phyloP scores from a whole-genome alignment of 92 coral and sea anemone genomes.

The Phenganax subtilis region DNA sequence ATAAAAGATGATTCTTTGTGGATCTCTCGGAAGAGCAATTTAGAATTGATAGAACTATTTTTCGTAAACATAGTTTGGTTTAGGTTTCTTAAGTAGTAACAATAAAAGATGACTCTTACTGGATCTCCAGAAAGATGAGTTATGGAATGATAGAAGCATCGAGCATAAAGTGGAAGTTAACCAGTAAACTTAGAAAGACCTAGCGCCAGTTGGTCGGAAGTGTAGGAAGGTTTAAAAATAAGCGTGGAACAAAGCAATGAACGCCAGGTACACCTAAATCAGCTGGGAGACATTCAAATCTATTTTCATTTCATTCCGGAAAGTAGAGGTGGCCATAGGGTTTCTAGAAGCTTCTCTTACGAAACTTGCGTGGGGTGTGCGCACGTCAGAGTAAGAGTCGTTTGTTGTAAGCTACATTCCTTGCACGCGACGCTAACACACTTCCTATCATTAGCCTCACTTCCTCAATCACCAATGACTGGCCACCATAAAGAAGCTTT shows the following conservation, averaged over 20 bases:
- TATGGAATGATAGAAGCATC: neutral
- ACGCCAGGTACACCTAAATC: conserved; percentile 5
- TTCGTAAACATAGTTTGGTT: no score
- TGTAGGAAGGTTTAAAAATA: conserved; percentile 1
- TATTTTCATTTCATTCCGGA: conserved; percentile 12
- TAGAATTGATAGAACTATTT: neutral
- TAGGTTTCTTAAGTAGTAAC: no score
- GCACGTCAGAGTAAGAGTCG: neutral
- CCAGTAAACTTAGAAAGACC: neutral
- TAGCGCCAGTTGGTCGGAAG: neutral
- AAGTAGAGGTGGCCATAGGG: neutral
- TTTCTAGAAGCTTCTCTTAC: neutral
- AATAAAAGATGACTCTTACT: no score
- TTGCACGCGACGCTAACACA: conserved; percentile 1
- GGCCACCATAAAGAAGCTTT: neutral
- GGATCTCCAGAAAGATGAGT: neutral
- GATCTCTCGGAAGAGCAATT: neutral
- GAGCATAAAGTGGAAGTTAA: neutral
- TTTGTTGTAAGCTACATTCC: neutral
- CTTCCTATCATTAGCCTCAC: neutral
- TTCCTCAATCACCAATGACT: neutral
- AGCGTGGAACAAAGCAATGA: neutral
- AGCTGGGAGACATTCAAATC: neutral
- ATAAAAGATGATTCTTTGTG: no score
- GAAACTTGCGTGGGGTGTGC: neutral